These are phyloP conservation scores for Lates calcarifer DNA, from an alignment of 2,113 vertebrate genomes.

Conservation along the genomic window DNA sequence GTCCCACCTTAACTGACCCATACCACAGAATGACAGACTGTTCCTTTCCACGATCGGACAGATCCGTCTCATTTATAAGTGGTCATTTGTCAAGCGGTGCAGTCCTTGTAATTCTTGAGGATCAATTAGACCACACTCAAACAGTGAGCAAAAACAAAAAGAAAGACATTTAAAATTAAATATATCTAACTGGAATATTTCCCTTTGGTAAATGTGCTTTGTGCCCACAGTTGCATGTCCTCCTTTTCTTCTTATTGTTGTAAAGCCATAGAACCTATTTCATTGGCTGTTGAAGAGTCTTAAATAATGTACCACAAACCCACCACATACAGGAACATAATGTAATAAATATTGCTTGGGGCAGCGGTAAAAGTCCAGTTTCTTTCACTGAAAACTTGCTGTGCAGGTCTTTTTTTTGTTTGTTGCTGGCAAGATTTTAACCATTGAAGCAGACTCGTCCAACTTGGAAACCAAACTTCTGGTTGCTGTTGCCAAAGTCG, in stretches of 20 bases:
- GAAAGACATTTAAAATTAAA: constrained; percentile 61
- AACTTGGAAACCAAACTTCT: constrained; percentile 95
- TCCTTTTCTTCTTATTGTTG: constrained; percentile 55
- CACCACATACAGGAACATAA: constrained; percentile 71
- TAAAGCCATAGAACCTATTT: constrained; percentile 50
- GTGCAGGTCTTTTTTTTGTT: constrained; percentile 50
- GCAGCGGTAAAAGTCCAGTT: constrained; percentile 65
- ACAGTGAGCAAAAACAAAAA: constrained; percentile 46
- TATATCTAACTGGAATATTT: constrained; percentile 73
- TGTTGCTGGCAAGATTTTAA: constrained; percentile 72
- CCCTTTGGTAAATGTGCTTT: constrained; percentile 80
- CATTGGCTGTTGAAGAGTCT: constrained; percentile 69
- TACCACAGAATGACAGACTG: constrained; percentile 42
- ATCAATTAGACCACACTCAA: constrained; percentile 53
- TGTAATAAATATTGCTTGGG: constrained; percentile 82
- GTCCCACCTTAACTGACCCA: constrained; percentile 38
- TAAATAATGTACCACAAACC: constrained; percentile 74
- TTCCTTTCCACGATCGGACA: constrained; percentile 13
- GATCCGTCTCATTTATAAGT: constrained; percentile 38
- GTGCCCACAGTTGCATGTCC: constrained; percentile 58
- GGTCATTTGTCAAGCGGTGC: constrained; percentile 52
- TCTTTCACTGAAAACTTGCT: constrained; percentile 54
- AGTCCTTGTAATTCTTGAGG: constrained; percentile 50
- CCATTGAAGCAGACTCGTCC: constrained; percentile 92
- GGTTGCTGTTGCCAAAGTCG: constrained; percentile 90